A percentile compares a stretch with the other conserved stretches of the same genome.
Evolutionary conservation across 2,888 invertebrate species (phyloP).

Genomic region (Drosophila robusta): DNA sequence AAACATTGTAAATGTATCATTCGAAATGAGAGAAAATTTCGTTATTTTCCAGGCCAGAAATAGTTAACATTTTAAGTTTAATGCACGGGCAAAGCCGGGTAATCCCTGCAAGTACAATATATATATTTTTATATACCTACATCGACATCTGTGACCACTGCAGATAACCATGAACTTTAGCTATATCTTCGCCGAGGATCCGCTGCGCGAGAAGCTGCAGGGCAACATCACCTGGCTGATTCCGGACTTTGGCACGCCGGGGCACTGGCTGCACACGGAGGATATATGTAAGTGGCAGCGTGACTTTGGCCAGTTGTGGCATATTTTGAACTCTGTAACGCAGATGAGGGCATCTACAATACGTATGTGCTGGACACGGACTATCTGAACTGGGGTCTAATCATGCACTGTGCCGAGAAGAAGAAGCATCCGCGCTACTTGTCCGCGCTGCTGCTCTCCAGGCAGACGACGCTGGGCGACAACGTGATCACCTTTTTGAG

Average conservation of each 20-base stretch:
- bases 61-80: too few species aligned
- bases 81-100: too few species aligned
- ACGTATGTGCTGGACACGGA: slow-evolving; percentile 94
- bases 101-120: too few species aligned
- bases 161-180: slow-evolving; percentile 95
- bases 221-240: slow-evolving; percentile 96
- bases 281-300: slow-evolving; percentile 89
- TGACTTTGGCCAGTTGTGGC: too few species aligned
- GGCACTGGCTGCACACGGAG: slow-evolving; percentile 95
- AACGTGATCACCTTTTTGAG: slow-evolving; percentile 86
- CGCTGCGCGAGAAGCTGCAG: slow-evolving; percentile 90
- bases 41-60: too few species aligned
- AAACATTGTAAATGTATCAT: too few species aligned
- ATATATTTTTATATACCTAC: too few species aligned
- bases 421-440: slow-evolving; percentile 91
- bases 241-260: slow-evolving; percentile 89
- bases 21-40: too few species aligned
- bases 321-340: not conserved
- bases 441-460: slow-evolving; percentile 92
- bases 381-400: slow-evolving; percentile 92
- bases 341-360: slow-evolving; percentile 95
- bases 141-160: too few species aligned
- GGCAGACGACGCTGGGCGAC: slow-evolving; percentile 86
- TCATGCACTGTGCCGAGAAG: slow-evolving; percentile 95
- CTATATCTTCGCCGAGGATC: slow-evolving; percentile 94